Evolutionary conservation across 2,797 vertebrate species (phyloP).

Genomic region (Odontamblyopus lacepedii): DNA sequence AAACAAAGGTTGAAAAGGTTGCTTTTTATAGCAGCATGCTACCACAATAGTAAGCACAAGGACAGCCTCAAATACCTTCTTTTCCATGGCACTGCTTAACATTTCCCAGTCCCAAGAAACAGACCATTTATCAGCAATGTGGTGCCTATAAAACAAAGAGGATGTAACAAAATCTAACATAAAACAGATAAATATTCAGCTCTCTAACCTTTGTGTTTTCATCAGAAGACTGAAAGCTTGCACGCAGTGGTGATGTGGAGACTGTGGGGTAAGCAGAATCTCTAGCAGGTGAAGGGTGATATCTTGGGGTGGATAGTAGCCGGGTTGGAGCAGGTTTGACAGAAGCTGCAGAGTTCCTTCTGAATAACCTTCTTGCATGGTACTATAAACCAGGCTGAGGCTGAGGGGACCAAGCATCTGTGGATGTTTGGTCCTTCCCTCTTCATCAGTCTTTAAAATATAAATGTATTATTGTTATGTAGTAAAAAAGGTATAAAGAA

Average conservation of each 20-base stretch:
- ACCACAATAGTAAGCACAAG: no score
- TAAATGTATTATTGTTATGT: background rate
- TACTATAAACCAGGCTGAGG: constrained; percentile 84
- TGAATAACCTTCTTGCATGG: constrained; percentile 87
- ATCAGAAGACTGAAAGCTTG: constrained; percentile 89
- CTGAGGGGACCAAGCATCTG: constrained; percentile 81
- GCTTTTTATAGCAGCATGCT: background rate
- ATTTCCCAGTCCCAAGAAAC: constrained; percentile 92
- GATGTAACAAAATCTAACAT: background rate
- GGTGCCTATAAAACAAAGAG: constrained; percentile 78
- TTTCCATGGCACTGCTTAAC: constrained; percentile 80
- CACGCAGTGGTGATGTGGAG: constrained; percentile 68
- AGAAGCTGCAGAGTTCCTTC: constrained; percentile 89
- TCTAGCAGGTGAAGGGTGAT: constrained; percentile 83
- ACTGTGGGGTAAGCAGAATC: constrained; percentile 80
- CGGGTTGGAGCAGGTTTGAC: constrained; percentile 84
- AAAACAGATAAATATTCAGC: background rate
- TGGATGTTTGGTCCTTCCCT: constrained; percentile 36
- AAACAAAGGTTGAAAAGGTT: no score
- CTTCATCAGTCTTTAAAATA: constrained; percentile 39
- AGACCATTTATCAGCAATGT: constrained; percentile 77
- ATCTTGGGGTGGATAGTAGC: constrained; percentile 82
- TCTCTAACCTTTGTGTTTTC: constrained; percentile 88
- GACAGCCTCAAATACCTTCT: constrained; percentile 76
- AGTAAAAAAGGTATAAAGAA: background rate